Base-by-base conservation (phyloP, 1,140 invertebrate species). In the Trialeurodes vaporariorum region DNA sequence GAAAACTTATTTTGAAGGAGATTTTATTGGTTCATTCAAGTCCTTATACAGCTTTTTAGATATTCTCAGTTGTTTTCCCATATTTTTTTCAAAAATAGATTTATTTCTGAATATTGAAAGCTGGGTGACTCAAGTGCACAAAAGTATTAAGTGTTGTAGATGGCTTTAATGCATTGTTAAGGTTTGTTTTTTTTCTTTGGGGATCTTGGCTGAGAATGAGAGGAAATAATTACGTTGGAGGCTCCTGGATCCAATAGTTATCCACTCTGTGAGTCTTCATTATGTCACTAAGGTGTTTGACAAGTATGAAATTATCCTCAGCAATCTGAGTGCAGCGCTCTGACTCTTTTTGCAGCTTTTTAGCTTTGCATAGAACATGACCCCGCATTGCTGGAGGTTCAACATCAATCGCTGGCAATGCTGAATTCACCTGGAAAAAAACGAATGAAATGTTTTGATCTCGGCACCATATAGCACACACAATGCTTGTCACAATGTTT, bases 371-470 rank as follows among this genome's bases (percentile, higher is more conserved):
- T 1, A 74, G 72, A 0, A 86, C 83, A 72, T 86, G 84, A 27
- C 77, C 76, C 24, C 82, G 74, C 27, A 74, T 68, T 0, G 78
- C 68, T 21, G 84, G 84, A 1, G 80, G 73, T 0, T 75, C 70
- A 22, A 76, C 78, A 73, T 86, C 84, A n/a, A 86, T 81, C 1
- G 79, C 81, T 0, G 84, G 82, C 13, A 80, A 70, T 0, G 83
- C 83, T 9, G 78, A 79, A 67, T 76, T 71, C 13, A 85, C 82
- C 83, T 85, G 64, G 25, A 67, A 67, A 23, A 65, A 60, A 34
- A 62, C 21, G 27, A 67, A 13, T 25, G 59, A 64, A 63, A 64
- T 58, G 24, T 49, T 21, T 49, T 49, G n/a, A n/a, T n/a, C n/a
- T n/a, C n/a, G n/a, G n/a, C n/a, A n/a, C n/a, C n/a, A n/a, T n/a